Evolutionary conservation across 2,113 vertebrate genomes (phyloP), one percentile per base, ranked within the genome.

Genomic region (Albula glossodonta): DNA sequence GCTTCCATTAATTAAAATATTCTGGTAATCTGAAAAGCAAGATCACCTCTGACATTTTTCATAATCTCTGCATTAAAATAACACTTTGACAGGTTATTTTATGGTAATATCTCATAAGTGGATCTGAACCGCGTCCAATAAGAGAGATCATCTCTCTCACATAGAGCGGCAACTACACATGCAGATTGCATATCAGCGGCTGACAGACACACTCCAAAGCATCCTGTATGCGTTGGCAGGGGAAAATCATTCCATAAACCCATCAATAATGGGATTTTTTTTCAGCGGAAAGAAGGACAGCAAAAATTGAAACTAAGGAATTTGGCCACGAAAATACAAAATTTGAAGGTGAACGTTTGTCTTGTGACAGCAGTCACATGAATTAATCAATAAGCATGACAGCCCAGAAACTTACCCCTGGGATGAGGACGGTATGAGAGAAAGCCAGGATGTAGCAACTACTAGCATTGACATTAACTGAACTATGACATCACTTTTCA

Each of bases 101-200:
- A 41, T 11, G 22, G 53, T 49, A 15, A 3, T 51, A 81, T 51
- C 57, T 74, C 60, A 51, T 13, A 60, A 52, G 51, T n/a, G 22
- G 49, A 82, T 51, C 22, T 50, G 31, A 15, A 74, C 53, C 50
- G 48, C 22, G 9, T 51, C 56, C 74, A 78, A 52, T 79, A 84
- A 86, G 79, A 87, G 31, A 86, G 57, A 10, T 13, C 51, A 25
- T 84, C 19, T 82, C 79, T 87, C 77, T 51, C 78, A 70, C 51
- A 63, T 10, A 66, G 77, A 22, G 60, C 48, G 66, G 51, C 66
- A 88, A 60, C 1, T 83, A 81, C 87, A 87, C 53, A 83, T 87
- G 87, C 82, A 85, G 88, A 88, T 92, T 90, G 48, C 82, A 41
- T 93, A 90, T 91, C 92, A 92, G 89, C 85, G 86, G 88, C 83